A percentile compares a stretch with the other conserved stretches of the same genome.
These are phyloP conservation scores for Cydia strobilella DNA, from an alignment of 1,140 invertebrate species.

Conservation along the genomic window DNA sequence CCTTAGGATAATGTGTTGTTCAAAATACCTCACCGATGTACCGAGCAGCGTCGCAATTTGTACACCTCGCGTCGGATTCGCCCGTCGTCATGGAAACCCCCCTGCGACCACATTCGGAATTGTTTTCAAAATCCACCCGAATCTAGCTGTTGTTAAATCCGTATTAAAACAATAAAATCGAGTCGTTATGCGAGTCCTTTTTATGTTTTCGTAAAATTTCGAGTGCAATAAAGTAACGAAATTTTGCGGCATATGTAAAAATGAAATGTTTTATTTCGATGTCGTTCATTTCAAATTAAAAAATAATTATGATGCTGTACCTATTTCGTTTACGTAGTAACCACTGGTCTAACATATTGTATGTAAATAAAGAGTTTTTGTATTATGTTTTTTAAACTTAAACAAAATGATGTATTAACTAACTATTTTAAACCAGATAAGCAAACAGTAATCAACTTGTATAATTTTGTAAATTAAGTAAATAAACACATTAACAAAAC, in stretches of 20 bases:
- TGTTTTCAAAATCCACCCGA: conserved; percentile 64
- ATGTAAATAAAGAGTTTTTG: too few species aligned
- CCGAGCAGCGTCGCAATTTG: conserved; percentile 49
- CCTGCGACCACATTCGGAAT: conserved; percentile 61
- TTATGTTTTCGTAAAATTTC: conserved; percentile 5
- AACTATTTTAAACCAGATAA: too few species aligned
- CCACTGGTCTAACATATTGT: too few species aligned
- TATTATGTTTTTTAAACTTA: too few species aligned
- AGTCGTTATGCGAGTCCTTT: conserved; percentile 34
- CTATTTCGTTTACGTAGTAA: too few species aligned
- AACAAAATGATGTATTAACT: too few species aligned
- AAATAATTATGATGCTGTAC: background rate
- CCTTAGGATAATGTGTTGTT: background rate
- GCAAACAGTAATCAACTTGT: too few species aligned
- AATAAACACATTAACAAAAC: too few species aligned
- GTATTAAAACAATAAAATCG: conserved; percentile 71
- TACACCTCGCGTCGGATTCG: conserved; percentile 54
- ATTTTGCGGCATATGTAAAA: background rate
- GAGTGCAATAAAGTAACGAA: conserved; percentile 6
- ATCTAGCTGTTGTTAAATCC: conserved; percentile 60
- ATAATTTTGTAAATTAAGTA: too few species aligned
- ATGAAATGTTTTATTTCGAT: background rate
- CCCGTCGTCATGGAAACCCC: conserved; percentile 71
- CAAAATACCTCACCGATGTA: background rate
- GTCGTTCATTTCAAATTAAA: background rate